A percentile compares a stretch with the other conserved stretches of the same genome.
phyloP scores from a whole-genome alignment of 2,888 invertebrate species.

The Troilus luridus region DNA sequence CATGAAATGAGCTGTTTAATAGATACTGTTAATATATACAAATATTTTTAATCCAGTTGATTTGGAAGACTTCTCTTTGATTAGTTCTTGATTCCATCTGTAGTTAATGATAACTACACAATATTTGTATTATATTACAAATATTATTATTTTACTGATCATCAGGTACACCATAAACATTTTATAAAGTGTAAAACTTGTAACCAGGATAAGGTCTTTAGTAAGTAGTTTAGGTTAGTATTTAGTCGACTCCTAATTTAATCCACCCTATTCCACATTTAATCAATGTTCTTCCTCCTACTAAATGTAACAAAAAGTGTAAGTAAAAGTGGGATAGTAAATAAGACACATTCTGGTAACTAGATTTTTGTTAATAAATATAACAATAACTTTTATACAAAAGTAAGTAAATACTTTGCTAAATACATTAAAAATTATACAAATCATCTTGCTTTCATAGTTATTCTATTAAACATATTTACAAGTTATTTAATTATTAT shows the following conservation, averaged over 20 bases:
- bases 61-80: not conserved
- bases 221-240: no score
- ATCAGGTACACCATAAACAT: not conserved
- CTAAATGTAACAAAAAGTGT: not conserved
- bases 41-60: no score
- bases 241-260: not conserved
- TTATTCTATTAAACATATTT: not conserved
- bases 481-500: not conserved
- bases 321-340: not conserved
- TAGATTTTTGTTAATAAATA: constrained; percentile 43
- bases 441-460: not conserved
- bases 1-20: no score
- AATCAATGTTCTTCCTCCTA: not conserved
- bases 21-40: no score
- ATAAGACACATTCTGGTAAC: constrained; percentile 27
- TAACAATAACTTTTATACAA: constrained; percentile 35
- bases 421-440: constrained; percentile 10
- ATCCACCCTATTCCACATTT: not conserved
- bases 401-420: constrained; percentile 23
- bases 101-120: not conserved
- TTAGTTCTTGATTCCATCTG: not conserved
- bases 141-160: not conserved
- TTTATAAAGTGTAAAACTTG: not conserved
- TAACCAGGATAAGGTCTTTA: not conserved
- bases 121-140: not conserved